Evolutionary conservation across 2,113 vertebrate species (phyloP).

Genomic region (Damaliscus lunatus): DNA sequence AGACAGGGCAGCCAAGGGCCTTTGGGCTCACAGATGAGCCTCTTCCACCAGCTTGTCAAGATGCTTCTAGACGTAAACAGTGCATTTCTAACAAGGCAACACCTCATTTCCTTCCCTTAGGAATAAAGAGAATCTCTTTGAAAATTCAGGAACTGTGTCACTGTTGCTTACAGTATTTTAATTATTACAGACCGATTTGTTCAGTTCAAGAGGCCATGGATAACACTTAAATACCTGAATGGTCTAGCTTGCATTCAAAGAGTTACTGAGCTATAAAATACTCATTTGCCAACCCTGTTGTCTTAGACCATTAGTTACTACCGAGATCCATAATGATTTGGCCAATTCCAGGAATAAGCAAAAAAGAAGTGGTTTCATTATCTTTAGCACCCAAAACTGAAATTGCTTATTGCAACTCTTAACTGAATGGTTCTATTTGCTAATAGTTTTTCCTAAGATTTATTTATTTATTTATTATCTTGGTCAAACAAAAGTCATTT

Average conservation of each 20-base stretch:
- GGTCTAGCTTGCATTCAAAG: conserved; percentile 50
- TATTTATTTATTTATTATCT: neutral
- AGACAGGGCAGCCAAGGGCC: neutral
- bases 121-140: conserved; percentile 30
- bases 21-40: neutral
- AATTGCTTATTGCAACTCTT: conserved; percentile 26
- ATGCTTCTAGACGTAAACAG: neutral
- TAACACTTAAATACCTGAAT: conserved; percentile 68
- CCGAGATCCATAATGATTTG: conserved; percentile 48
- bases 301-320: conserved; percentile 60
- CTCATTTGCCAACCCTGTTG: conserved; percentile 64
- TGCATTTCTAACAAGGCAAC: conserved; percentile 60
- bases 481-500: neutral
- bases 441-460: conserved; percentile 25
- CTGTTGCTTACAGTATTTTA: conserved; percentile 68
- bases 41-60: neutral
- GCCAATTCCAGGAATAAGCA: conserved; percentile 41
- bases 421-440: neutral
- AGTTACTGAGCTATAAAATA: conserved; percentile 66
- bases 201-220: conserved; percentile 55
- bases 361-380: conserved; percentile 49
- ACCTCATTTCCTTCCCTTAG: conserved; percentile 63
- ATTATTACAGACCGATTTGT: conserved; percentile 70
- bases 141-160: conserved; percentile 46
- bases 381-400: conserved; percentile 10